Base-by-base conservation (phyloP, 2,888 invertebrate genomes). In the Escarpia spicata region DNA sequence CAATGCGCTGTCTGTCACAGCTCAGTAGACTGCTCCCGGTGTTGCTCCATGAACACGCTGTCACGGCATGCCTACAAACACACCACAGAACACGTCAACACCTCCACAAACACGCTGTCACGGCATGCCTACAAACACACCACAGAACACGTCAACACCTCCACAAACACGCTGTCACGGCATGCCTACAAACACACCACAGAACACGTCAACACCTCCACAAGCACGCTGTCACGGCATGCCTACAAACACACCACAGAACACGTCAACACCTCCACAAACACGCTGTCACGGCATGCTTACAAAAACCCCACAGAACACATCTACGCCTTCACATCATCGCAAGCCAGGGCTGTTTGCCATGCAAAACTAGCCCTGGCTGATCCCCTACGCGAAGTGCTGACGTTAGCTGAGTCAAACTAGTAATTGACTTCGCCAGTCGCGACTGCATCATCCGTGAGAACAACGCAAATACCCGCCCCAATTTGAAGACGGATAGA, bases 1-100 rank as follows among this genome's bases (percentile, higher is more conserved):
- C 95, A 93, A 95, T 95, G 91, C 95, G 95, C 89, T 96, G 95
- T 94, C 95, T 95, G 92, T 96, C 96, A 94, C 95, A 95, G 92
- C 95, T 95, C 19, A 96, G 94, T 52, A 96, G 94, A 91, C 95
- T 95, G 4, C 94, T 94, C 10, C 96, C 96, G 43, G 94, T 94
- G 3, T 96, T 96, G 93, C 95, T 95, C 96, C 96, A 96, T 9
- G 96, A 94, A 93, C 95, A 95, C 6, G 96, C 95, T 90, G 95
- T 93, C 15, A 96, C 95, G 60, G 95, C 93, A 94, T 96, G 95
- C 91, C 96, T 96, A 31, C 91, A 91, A 43, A 91, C 91, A 43
- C 91, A 75, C 26, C 6, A 0, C 75, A 75, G 19, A 26, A 44
- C 91, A 43, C 3, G 44, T 31, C 43, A 19, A n/a, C 12, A 12